phyloP scores from a whole-genome alignment of 1,140 invertebrate genomes.

The Pseudobourletiella spinata region DNA sequence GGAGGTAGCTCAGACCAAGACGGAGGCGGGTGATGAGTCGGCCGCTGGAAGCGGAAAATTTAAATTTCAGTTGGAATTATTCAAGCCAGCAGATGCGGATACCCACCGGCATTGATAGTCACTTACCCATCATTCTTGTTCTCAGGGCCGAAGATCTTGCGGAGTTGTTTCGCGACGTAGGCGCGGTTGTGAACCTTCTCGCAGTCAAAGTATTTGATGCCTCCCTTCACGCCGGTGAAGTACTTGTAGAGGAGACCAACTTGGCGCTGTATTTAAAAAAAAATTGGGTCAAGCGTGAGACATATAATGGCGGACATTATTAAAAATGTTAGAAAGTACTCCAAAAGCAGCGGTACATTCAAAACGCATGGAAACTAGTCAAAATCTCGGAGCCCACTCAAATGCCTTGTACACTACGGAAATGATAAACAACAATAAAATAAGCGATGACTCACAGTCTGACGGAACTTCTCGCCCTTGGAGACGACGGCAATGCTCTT shows the following conservation, averaged over 20 bases:
- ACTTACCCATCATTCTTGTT: constrained; percentile 33
- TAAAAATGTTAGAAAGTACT: too few relatives aligned
- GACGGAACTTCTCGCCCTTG: constrained; percentile 27
- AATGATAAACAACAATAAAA: not conserved
- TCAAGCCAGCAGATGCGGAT: too few relatives aligned
- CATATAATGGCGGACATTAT: too few relatives aligned
- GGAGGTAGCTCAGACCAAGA: constrained; percentile 23
- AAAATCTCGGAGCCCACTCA: too few relatives aligned
- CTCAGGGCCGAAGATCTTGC: constrained; percentile 34
- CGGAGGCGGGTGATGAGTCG: constrained; percentile 21
- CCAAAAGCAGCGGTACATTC: not conserved
- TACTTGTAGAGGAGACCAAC: constrained; percentile 28
- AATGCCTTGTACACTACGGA: too few relatives aligned
- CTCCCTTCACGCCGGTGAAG: constrained; percentile 30
- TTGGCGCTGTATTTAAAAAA: constrained; percentile 20
- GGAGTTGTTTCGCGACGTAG: constrained; percentile 21
- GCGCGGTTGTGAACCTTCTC: constrained; percentile 32
- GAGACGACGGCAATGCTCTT: constrained; percentile 13
- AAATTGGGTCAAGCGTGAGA: not conserved
- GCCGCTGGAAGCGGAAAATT: too few relatives aligned
- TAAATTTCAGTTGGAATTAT: too few relatives aligned
- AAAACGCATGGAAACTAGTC: too few relatives aligned
- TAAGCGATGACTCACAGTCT: constrained; percentile 7
- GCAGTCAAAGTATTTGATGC: constrained; percentile 33
- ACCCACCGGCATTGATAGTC: too few relatives aligned